Evolutionary conservation across 2,888 invertebrate genomes (phyloP), one percentile per base, ranked within the genome.

Genomic region (Pogonocherus hispidulus): DNA sequence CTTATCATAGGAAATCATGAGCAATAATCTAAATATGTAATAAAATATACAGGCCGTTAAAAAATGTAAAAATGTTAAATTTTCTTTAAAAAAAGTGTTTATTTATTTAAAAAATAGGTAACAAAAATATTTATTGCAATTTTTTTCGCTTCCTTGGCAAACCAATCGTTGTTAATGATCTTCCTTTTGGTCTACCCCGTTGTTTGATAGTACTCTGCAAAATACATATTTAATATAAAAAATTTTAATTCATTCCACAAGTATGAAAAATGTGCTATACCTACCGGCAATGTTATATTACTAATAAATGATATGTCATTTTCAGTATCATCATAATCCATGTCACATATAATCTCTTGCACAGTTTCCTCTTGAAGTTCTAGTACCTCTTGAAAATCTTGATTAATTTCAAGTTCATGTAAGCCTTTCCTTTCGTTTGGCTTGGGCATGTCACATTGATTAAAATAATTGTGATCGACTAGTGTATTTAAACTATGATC

Each of bases 351-450:
- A 41, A 41, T 41, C 11, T 41, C 41, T 41, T 3, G 41, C 14
- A 41, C 41, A 41, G 41, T 41, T 41, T 41, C 41, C 41, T 41
- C 41, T 41, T 41, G 41, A 41, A 41, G 41, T 41, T 41, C 41
- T 41, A 41, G 41, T 41, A 41, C 41, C 11, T 41, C 41, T 41
- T 41, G 41, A 41, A 41, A 41, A 41, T 41, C 41, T 41, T 14
- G 23, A 41, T 6, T 41, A 41, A 41, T 41, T 41, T 41, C 41
- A 41, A 41, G 41, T 41, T 41, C 41, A 41, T 41, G 41, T 41
- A 41, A 41, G 41, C 41, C 41, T 41, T 41, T 41, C 41, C 41
- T 41, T 41, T 11, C 41, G 41, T 41, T 41, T 41, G 41, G 41
- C 41, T 41, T 41, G n/a, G 41, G 9, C 11, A 14, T 41, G 41